These are phyloP conservation scores for Blennius ocellaris DNA, from an alignment of 2,113 vertebrate species.

Conservation along the genomic window DNA sequence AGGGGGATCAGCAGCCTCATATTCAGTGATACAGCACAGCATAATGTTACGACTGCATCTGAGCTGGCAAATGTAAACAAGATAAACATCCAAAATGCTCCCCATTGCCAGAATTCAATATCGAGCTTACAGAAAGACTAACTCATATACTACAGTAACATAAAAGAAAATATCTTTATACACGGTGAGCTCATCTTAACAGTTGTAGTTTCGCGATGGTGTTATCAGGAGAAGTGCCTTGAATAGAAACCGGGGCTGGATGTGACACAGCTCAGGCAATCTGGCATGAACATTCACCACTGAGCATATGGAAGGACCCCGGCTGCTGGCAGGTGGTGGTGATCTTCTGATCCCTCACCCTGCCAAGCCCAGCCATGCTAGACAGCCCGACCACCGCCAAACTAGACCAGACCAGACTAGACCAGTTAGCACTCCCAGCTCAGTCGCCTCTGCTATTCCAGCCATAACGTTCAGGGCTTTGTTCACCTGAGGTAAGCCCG, in stretches of 20 bases:
- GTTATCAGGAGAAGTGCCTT: conserved; percentile 46
- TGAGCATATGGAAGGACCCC: conserved; percentile 79
- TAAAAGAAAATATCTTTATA: conserved; percentile 39
- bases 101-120: conserved; percentile 50
- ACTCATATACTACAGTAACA: conserved; percentile 24
- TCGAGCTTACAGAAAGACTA: conserved; percentile 32
- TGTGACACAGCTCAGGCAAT: conserved; percentile 59
- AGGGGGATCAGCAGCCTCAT: conserved; percentile 60
- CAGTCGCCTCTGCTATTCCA: conserved; percentile 30
- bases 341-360: conserved; percentile 69
- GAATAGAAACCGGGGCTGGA: conserved; percentile 61
- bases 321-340: conserved; percentile 77
- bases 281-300: conserved; percentile 62
- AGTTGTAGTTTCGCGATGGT: conserved; percentile 37
- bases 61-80: conserved; percentile 62
- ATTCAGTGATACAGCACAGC: conserved; percentile 45
- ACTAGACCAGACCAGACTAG: conserved; percentile 63
- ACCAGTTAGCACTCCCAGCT: conserved; percentile 61
- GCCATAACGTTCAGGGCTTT: conserved; percentile 26
- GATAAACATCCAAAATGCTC: conserved; percentile 59
- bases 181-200: conserved; percentile 39
- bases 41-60: conserved; percentile 51
- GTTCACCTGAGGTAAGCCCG: conserved; percentile 57
- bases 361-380: conserved; percentile 76
- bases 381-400: conserved; percentile 69